Evolutionary conservation across 2,797 vertebrate genomes (phyloP).

Genomic region (Antrozous pallidus): DNA sequence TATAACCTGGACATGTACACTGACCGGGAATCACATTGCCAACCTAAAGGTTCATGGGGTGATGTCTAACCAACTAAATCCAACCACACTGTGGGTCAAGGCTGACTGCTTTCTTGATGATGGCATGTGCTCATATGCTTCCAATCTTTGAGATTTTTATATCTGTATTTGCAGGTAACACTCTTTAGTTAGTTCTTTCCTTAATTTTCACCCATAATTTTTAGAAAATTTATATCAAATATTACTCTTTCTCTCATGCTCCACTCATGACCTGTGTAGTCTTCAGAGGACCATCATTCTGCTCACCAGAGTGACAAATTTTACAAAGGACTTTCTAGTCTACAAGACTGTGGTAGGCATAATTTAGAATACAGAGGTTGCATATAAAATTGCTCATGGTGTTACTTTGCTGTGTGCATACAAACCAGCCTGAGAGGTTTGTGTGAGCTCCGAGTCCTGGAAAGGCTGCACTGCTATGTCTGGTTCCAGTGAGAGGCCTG

Average conservation of each 20-base stretch:
- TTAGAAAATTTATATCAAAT: background rate
- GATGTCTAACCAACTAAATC: background rate
- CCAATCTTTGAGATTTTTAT: conserved; percentile 1
- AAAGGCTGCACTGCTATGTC: background rate
- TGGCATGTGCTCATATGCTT: background rate
- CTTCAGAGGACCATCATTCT: background rate
- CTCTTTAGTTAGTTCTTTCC: background rate
- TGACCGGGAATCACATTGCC: background rate
- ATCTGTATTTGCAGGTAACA: background rate
- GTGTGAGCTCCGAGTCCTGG: background rate
- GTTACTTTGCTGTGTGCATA: background rate
- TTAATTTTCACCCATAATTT: background rate
- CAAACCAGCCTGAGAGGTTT: background rate
- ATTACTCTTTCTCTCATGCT: background rate
- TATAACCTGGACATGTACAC: background rate
- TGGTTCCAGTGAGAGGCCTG: background rate
- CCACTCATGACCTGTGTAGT: background rate
- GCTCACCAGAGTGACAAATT: background rate
- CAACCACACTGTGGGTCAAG: background rate
- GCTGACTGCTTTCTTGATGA: background rate
- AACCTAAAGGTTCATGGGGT: background rate
- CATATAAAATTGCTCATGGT: background rate
- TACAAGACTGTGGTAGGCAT: background rate
- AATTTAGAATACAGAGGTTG: background rate
- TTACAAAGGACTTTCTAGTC: background rate